Evolutionary conservation across 2,888 invertebrate species (phyloP), one percentile per base, ranked within the genome.

Genomic region (Epirrhoe alternata): DNA sequence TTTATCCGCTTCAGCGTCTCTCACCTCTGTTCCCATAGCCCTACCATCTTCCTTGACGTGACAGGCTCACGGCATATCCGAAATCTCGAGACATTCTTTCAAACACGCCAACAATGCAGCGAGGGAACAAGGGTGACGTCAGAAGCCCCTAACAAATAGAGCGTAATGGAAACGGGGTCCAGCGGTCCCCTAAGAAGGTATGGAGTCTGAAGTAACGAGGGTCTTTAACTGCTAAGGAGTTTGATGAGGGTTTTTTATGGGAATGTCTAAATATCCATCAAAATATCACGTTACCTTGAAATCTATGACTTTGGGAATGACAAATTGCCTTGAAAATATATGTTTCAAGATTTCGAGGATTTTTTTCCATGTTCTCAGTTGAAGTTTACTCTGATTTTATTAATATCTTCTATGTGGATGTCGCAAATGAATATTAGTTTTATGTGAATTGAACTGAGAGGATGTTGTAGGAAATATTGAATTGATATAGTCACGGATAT

Each of bases 61-160:
- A 83, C 86, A 85, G 83, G 79, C 86, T 78, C 85, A 86, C 89
- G 89, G 88, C 91, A 86, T 86, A 86, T 87, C 89, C 89, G 82
- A 90, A 92, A 92, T 91, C 91, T 86, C 85, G 87, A 85, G 90
- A 91, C 91, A 88, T 90, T 88, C 86, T 86, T 86, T 84, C 81
- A 83, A 84, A 74, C 87, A 87, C 86, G 85, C 84, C 83, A 86
- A 86, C 86, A 85, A 86, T 87, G 86, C 85, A 83, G 78, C 74
- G 79, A 79, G 87, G 86, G 84, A 83, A 78, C 74, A 79, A 79
- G 87, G 86, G 84, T 81, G 80, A 73, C 71, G 72, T 77, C 54
- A 49, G 72, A 69, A 56, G 47, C 66, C 72, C 69, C 74, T 63
- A 64, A 61, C 74, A 74, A 74, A 72, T 70, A 74, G 71, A 72